Conservation (phyloP, 2,797 vertebrate genomes). For the Neosilurus hyrtlii region DNA sequence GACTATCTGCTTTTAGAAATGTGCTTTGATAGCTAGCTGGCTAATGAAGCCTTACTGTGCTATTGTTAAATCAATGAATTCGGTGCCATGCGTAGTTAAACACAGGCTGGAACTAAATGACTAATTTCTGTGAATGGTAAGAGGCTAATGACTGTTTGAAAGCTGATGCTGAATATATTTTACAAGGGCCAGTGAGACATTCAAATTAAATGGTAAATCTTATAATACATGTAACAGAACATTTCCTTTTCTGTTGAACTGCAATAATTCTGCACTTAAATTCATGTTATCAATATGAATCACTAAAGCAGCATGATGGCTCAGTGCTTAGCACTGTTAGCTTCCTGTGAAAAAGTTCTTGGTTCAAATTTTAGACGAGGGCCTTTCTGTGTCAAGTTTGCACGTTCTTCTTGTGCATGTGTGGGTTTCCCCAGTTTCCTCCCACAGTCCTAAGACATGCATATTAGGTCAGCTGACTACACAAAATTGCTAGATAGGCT, state of each 20-base stretch:
- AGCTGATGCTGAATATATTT: conserved; percentile 4
- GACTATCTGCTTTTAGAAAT: not conserved
- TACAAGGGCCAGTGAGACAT: not conserved
- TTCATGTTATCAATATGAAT: not conserved
- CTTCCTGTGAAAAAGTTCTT: too few relatives aligned
- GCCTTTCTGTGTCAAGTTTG: too few relatives aligned
- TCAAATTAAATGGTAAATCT: not conserved
- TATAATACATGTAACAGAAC: not conserved
- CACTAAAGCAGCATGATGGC: too few relatives aligned
- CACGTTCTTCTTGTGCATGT: too few relatives aligned
- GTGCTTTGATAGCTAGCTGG: not conserved
- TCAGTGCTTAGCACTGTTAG: too few relatives aligned
- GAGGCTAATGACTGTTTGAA: not conserved
- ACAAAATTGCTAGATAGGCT: too few relatives aligned
- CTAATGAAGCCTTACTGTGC: not conserved
- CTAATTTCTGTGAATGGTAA: not conserved
- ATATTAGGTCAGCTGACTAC: too few relatives aligned
- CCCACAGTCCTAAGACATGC: too few relatives aligned
- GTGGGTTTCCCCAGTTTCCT: too few relatives aligned
- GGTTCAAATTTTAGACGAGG: too few relatives aligned
- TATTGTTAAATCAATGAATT: not conserved
- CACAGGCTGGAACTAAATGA: not conserved
- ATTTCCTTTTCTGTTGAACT: not conserved
- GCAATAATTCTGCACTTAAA: not conserved
- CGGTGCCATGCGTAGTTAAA: not conserved